Percentiles rank a stretch among this genome's conserved stretches.
Conservation (phyloP, 2,113 vertebrate genomes). For the Thunnus thynnus region DNA sequence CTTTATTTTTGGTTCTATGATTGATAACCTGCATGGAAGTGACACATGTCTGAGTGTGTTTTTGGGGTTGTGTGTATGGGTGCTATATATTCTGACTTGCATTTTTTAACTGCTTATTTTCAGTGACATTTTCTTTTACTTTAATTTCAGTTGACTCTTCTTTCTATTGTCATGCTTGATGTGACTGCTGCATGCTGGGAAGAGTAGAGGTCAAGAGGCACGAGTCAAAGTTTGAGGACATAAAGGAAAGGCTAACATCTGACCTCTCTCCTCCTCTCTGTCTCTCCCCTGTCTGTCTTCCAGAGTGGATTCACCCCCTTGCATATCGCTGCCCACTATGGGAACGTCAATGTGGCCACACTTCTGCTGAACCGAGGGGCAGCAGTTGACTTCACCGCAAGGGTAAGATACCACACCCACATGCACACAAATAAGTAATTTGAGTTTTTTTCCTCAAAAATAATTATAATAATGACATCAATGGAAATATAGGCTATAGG, state of each 20-base stretch:
- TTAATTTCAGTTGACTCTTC: conserved; percentile 40
- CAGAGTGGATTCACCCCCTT: conserved; percentile 98
- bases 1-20: conserved; percentile 18
- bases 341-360: conserved; percentile 96
- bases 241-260: neutral
- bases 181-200: conserved; percentile 82
- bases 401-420: conserved; percentile 75
- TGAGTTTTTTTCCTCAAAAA: no score
- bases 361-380: conserved; percentile 96
- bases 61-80: conserved; percentile 37
- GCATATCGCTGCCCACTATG: conserved; percentile 98
- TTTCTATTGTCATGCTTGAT: conserved; percentile 69
- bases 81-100: conserved; percentile 5
- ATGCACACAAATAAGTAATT: neutral
- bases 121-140: conserved; percentile 3
- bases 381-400: conserved; percentile 95
- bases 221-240: neutral
- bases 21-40: conserved; percentile 58
- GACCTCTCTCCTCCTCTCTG: conserved; percentile 9
- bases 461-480: no score
- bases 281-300: conserved; percentile 59
- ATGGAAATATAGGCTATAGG: no score
- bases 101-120: neutral
- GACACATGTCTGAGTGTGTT: conserved; percentile 47
- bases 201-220: conserved; percentile 30